Base-by-base conservation (phyloP, 2,113 vertebrate genomes). In the Rousettus leschenaultii region DNA sequence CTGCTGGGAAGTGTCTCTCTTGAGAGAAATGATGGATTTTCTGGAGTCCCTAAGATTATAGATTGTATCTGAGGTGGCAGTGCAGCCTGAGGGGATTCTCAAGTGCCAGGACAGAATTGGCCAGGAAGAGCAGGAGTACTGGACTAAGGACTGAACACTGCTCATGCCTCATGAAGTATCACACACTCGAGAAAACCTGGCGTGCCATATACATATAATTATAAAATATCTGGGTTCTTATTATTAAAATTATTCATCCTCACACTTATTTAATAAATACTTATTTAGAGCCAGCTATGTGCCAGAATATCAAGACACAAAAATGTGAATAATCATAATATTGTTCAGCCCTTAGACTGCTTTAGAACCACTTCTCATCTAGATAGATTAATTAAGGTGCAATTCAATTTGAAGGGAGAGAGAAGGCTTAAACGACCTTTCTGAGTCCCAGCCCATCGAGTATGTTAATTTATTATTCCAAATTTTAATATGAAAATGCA, bases 21-120 rank as follows among this genome's bases (percentile, higher is more conserved):
- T 68, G 18, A 94, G 19, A 90, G 73, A 90, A 59, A 86, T 68
- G 43, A 35, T 35, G 14, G 19, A n/a, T 59, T 79, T 61, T 73
- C 33, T 75, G 6, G 57, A 28, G 43, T 71, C 35, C 22, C 51
- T 35, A 18, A 26, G 73, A 35, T 78, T 63, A 26, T 53, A 43
- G 16, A 24, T n/a, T 71, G 4, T 51, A 68, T 24, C 21, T 35
- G 65, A 87, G 9, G 4, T 24, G 0, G 9, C 28, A 53, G 6
- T 66, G 22, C 5, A 24, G 57, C 33, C 83, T 90, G 19, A 65
- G 9, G 43, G 45, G 22, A 51, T 48, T 95, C n/a, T 15, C 35
- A 83, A 77, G 28, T 3, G 3, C 13, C 15, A n/a, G 43, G 18
- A 75, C 15, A 55, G 55, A 91, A 77, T 70, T 75, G 40, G 28